Conservation (phyloP, 2,797 vertebrate species). For the Gallinago solitaria region DNA sequence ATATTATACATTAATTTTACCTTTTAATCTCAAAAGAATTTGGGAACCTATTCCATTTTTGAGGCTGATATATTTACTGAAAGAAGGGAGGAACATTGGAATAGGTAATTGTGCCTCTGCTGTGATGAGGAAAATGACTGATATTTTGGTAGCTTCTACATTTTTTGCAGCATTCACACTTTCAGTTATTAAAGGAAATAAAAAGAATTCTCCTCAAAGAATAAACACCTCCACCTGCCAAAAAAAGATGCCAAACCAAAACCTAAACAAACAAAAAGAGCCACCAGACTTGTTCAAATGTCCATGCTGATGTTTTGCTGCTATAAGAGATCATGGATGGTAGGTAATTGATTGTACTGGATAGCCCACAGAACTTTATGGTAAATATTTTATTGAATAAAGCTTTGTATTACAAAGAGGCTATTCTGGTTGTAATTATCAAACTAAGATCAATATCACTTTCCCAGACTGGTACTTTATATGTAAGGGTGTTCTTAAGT, state of each 20-base stretch:
- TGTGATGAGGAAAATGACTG: neutral
- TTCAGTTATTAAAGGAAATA: neutral
- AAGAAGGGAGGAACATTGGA: neutral
- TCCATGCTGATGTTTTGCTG: neutral
- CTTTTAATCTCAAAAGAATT: neutral
- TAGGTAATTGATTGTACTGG: neutral
- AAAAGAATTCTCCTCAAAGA: neutral
- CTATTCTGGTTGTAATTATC: constrained; percentile 43
- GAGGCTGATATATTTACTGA: constrained; percentile 1
- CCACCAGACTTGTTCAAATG: neutral
- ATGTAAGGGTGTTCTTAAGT: constrained; percentile 51
- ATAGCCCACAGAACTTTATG: constrained; percentile 8
- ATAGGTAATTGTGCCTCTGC: neutral
- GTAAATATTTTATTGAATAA: constrained; percentile 52
- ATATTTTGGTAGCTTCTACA: neutral
- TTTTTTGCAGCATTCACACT: neutral
- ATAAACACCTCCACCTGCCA: neutral
- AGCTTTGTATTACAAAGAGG: constrained; percentile 37
- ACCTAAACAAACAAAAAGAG: neutral
- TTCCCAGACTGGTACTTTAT: constrained; percentile 42
- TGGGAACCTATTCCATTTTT: neutral
- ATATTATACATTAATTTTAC: constrained; percentile 9
- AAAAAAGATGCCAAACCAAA: neutral
- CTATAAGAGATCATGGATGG: neutral
- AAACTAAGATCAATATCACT: constrained; percentile 63